A percentile compares a stretch with the other conserved stretches of the same genome.
These are phyloP conservation scores for Amblyornis subalaris DNA, from an alignment of 2,113 vertebrate species.

Conservation along the genomic window DNA sequence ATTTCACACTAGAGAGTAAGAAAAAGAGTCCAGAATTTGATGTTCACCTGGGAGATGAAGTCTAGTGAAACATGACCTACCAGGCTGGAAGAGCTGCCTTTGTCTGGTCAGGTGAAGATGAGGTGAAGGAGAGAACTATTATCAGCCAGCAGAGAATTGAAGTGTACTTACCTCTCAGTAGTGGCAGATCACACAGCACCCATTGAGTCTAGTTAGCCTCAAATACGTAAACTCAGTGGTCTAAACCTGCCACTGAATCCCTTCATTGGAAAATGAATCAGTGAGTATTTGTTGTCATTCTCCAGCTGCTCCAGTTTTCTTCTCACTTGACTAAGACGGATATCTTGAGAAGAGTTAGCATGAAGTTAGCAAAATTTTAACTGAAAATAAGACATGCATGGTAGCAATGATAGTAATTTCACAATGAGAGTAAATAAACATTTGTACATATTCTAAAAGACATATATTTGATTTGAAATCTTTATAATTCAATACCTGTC, in stretches of 20 bases:
- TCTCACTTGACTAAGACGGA: background rate
- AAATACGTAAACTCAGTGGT: fast-evolving
- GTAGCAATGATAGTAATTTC: background rate
- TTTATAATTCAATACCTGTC: background rate
- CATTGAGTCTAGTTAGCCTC: background rate
- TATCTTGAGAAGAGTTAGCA: background rate
- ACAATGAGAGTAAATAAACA: background rate
- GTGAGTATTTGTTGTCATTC: background rate
- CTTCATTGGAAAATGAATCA: background rate
- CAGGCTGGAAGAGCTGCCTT: background rate
- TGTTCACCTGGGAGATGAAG: background rate
- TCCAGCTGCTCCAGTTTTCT: background rate
- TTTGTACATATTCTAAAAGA: background rate
- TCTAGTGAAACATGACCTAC: background rate
- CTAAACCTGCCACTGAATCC: background rate
- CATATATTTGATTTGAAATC: background rate
- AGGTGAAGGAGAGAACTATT: background rate
- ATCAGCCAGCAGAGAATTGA: background rate
- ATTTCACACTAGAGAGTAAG: background rate
- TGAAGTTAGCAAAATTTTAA: background rate
- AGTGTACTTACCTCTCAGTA: background rate
- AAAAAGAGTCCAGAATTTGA: background rate
- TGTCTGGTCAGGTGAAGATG: background rate
- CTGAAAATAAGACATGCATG: background rate
- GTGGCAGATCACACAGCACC: background rate